Evolutionary conservation across 2,888 invertebrate genomes (phyloP).

Genomic region (Agapostemon virescens): DNA sequence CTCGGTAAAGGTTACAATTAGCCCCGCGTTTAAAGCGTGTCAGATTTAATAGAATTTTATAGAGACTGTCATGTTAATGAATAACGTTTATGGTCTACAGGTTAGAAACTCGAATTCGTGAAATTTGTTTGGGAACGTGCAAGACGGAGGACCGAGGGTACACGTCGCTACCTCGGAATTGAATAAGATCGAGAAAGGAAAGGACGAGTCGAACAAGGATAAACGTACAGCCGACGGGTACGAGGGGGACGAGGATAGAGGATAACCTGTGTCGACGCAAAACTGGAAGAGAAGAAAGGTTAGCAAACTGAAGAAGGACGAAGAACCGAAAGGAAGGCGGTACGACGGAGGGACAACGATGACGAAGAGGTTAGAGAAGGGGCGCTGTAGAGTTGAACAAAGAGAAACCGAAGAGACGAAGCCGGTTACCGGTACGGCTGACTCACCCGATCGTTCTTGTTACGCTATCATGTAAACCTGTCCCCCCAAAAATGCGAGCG

Average conservation of each 20-base stretch:
- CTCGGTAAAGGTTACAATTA: too few species aligned
- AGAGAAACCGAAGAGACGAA: conserved; percentile 38
- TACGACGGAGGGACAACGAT: conserved; percentile 27
- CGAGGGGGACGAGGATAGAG: conserved; percentile 19
- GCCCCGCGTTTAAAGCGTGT: too few species aligned
- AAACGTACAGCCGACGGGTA: not conserved
- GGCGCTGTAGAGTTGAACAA: conserved; percentile 17
- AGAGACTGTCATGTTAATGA: too few species aligned
- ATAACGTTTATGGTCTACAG: not conserved
- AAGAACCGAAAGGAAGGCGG: conserved; percentile 24
- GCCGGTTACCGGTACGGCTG: conserved; percentile 62
- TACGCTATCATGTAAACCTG: conserved; percentile 54
- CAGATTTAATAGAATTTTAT: too few species aligned
- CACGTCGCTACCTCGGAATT: not conserved
- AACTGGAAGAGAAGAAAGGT: conserved; percentile 21
- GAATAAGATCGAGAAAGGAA: conserved; percentile 22
- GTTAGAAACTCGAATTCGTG: not conserved
- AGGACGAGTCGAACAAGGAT: not conserved
- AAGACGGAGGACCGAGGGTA: not conserved
- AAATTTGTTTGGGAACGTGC: not conserved
- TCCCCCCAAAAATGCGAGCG: conserved; percentile 51
- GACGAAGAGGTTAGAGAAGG: conserved; percentile 19
- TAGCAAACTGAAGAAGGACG: conserved; percentile 15
- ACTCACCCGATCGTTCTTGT: conserved; percentile 58
- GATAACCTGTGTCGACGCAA: conserved; percentile 24